Evolutionary conservation across 2,888 invertebrate species (phyloP).

Genomic region (Cheilosia variabilis): DNA sequence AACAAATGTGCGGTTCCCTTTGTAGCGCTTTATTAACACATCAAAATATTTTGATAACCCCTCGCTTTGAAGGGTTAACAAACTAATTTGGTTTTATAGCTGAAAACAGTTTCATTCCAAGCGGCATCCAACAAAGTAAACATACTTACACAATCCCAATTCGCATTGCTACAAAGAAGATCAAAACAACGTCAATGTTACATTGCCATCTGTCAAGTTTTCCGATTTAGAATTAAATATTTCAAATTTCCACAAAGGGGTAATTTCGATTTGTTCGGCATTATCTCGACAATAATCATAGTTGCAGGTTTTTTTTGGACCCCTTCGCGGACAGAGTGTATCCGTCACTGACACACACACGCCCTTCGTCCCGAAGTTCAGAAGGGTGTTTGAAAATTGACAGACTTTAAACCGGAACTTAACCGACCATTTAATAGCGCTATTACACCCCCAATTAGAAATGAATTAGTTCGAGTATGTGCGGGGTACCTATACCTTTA

Average conservation of each 20-base stretch:
- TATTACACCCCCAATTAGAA: constrained; percentile 83
- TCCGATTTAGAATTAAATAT: constrained; percentile 77
- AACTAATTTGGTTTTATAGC: constrained; percentile 13
- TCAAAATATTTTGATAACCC: constrained; percentile 69
- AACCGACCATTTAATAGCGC: constrained; percentile 81
- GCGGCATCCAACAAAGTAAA: constrained; percentile 44
- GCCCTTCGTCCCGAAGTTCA: constrained; percentile 35
- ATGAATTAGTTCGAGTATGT: constrained; percentile 77
- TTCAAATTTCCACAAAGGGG: constrained; percentile 61
- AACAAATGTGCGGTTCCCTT: not conserved
- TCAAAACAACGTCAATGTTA: constrained; percentile 77
- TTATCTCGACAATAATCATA: constrained; percentile 71
- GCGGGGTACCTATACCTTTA: constrained; percentile 54
- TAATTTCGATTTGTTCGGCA: constrained; percentile 52
- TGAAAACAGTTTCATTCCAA: constrained; percentile 21
- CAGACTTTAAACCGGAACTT: constrained; percentile 78
- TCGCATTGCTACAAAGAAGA: constrained; percentile 39
- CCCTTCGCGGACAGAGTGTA: constrained; percentile 50
- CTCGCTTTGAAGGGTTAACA: constrained; percentile 15
- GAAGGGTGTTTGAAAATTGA: constrained; percentile 78
- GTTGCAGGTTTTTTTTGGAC: constrained; percentile 68
- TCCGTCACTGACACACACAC: constrained; percentile 40
- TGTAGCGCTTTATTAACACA: constrained; percentile 25
- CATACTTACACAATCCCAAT: constrained; percentile 48
- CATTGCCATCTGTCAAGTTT: constrained; percentile 83